Percentiles rank a stretch among this genome's conserved stretches.
These are phyloP conservation scores for Clanis bilineata DNA, from an alignment of 2,888 invertebrate genomes.

Conservation along the genomic window DNA sequence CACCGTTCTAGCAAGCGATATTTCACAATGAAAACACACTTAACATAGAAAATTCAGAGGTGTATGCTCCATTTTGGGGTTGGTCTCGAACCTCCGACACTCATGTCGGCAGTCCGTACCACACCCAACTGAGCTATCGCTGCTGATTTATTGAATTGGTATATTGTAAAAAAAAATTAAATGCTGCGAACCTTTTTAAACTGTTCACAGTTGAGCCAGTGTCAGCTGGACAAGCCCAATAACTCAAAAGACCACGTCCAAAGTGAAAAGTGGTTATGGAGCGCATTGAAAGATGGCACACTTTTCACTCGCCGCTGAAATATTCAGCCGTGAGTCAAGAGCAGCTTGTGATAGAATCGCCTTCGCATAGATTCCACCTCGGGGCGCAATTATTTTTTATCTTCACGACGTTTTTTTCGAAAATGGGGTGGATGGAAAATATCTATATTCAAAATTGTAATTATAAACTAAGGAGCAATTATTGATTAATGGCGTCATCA, in stretches of 20 bases:
- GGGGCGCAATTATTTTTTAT: slow-evolving; percentile 13
- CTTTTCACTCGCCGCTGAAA: slow-evolving; percentile 8
- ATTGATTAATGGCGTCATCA: too few species aligned
- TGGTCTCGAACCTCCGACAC: too few species aligned
- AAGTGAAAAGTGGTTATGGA: slow-evolving; percentile 1
- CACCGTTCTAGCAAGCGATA: too few species aligned
- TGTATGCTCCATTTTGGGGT: too few species aligned
- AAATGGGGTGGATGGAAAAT: background rate
- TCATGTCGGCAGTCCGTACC: too few species aligned
- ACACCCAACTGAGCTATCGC: too few species aligned
- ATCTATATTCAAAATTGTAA: background rate
- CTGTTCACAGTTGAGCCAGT: background rate
- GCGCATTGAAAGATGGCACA: slow-evolving; percentile 10
- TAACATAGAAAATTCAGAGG: too few species aligned
- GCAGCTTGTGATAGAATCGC: slow-evolving; percentile 9
- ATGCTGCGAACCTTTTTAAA: too few species aligned
- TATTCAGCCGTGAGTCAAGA: slow-evolving; percentile 7
- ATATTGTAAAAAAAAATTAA: background rate
- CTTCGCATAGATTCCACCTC: slow-evolving; percentile 12
- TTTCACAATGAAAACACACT: too few species aligned
- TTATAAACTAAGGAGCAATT: too few species aligned
- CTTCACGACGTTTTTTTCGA: background rate
- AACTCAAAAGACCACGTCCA: slow-evolving; percentile 4
- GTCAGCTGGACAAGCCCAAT: background rate
- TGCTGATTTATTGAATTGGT: too few species aligned